phyloP scores from a whole-genome alignment of 2,113 vertebrate genomes.

The Carassius carassius region DNA sequence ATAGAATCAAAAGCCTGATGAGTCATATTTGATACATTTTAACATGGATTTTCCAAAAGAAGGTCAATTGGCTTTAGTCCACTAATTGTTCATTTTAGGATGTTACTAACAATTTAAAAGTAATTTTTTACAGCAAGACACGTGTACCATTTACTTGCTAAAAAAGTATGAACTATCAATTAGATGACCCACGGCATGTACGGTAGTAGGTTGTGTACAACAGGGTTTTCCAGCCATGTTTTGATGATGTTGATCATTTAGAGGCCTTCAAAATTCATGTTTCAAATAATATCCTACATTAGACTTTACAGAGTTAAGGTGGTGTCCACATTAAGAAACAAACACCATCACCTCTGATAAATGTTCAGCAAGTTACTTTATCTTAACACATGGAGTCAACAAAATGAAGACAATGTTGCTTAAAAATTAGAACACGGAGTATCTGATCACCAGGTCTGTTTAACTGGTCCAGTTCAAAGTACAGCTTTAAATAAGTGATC shows the following conservation, averaged over 20 bases:
- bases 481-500: neutral
- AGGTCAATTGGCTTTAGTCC: neutral
- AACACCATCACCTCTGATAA: constrained; percentile 15
- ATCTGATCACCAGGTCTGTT: neutral
- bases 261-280: neutral
- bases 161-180: too few species aligned
- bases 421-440: constrained; percentile 8
- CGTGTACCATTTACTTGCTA: too few species aligned
- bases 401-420: constrained; percentile 23
- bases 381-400: too few species aligned
- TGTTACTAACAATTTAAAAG: neutral
- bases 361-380: neutral
- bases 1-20: neutral
- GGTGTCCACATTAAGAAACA: neutral
- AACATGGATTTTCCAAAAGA: neutral
- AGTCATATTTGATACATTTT: neutral
- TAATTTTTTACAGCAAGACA: too few species aligned
- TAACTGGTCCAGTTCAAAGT: constrained; percentile 24
- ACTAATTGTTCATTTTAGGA: neutral
- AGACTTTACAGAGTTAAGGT: neutral
- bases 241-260: neutral
- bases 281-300: neutral
- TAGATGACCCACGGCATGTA: too few species aligned
- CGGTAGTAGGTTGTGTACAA: neutral
- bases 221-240: neutral